A percentile compares a stretch with the other conserved stretches of the same genome.
phyloP scores from a whole-genome alignment of 2,888 invertebrate genomes.

The Trypoxylon attenuatum region DNA sequence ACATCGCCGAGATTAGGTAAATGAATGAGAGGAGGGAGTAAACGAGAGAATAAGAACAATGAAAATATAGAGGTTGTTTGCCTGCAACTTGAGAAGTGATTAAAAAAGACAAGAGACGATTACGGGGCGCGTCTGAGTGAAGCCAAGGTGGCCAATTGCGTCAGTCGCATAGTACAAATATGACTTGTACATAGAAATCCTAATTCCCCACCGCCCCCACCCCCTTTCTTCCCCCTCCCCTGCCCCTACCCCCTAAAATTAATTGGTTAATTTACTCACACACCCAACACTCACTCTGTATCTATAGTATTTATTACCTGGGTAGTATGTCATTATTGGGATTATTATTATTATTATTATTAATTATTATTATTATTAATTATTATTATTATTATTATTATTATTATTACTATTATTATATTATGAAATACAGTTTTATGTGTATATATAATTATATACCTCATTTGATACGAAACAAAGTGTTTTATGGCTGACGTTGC shows the following conservation, averaged over 20 bases:
- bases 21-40: constrained; percentile 32
- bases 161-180: constrained; percentile 74
- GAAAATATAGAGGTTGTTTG: constrained; percentile 39
- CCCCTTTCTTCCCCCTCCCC: too few relatives aligned
- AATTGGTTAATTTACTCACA: constrained; percentile 71
- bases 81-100: constrained; percentile 38
- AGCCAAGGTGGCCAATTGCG: constrained; percentile 66
- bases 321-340: constrained; percentile 74
- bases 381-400: constrained; percentile 69
- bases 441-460: constrained; percentile 69
- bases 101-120: constrained; percentile 57
- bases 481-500: constrained; percentile 45
- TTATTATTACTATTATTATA: constrained; percentile 71
- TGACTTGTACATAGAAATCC: constrained; percentile 72
- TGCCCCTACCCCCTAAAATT: constrained; percentile 44
- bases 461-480: constrained; percentile 60
- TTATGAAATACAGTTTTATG: constrained; percentile 74
- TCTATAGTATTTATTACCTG: constrained; percentile 75
- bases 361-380: constrained; percentile 66
- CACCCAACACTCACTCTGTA: constrained; percentile 73
- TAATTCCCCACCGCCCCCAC: constrained; percentile 18
- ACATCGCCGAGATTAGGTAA: constrained; percentile 50
- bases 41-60: constrained; percentile 24
- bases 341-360: constrained; percentile 67
- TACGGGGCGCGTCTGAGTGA: constrained; percentile 63